These are phyloP conservation scores for Drosophila gunungcola DNA, from an alignment of 1,140 invertebrate genomes.

Conservation along the genomic window DNA sequence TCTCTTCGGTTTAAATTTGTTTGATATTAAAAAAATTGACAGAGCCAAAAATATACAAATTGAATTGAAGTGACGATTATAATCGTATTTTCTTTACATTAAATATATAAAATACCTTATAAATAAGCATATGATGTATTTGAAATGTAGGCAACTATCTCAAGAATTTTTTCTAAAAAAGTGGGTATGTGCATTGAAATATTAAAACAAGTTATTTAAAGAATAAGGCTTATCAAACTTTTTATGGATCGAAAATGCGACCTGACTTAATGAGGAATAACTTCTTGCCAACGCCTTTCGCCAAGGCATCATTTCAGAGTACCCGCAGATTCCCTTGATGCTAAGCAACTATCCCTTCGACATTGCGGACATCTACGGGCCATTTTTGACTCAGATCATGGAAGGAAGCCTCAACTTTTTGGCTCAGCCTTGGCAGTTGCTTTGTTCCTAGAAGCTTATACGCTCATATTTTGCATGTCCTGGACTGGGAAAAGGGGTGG, in stretches of 20 bases:
- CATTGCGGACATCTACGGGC: conserved; percentile 1
- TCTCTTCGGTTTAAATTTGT: no score
- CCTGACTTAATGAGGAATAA: background rate
- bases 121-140: no score
- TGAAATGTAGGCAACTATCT: no score
- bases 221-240: background rate
- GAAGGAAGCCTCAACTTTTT: conserved; percentile 42
- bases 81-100: no score
- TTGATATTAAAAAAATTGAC: no score
- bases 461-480: conserved; percentile 44
- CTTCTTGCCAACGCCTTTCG: no score
- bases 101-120: no score
- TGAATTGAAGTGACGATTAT: no score
- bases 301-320: background rate
- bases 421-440: conserved; percentile 21
- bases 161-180: no score
- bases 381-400: conserved; percentile 16
- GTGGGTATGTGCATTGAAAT: no score
- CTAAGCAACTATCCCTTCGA: conserved; percentile 1
- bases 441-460: conserved; percentile 63
- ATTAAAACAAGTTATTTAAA: no score
- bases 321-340: background rate
- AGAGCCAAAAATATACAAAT: no score
- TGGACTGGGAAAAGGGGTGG: background rate
- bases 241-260: background rate